Conservation (phyloP, 2,888 invertebrate species). For the Asteroscopus sphinx region DNA sequence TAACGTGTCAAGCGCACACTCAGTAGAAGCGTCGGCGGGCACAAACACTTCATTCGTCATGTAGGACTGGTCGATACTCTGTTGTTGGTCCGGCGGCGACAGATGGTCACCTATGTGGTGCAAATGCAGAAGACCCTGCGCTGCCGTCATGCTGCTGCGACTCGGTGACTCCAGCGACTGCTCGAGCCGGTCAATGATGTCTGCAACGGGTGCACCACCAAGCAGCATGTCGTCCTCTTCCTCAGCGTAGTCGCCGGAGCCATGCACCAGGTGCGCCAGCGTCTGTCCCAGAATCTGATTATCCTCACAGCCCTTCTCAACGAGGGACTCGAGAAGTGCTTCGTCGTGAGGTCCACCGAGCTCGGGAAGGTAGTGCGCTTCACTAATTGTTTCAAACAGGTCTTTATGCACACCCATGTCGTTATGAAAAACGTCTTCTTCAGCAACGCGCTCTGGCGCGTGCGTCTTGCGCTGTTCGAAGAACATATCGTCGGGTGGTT, state of each 20-base stretch:
- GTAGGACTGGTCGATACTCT: slow-evolving; percentile 80
- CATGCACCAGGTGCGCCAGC: slow-evolving; percentile 79
- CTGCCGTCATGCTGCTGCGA: slow-evolving; percentile 82
- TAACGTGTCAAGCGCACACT: slow-evolving; percentile 72
- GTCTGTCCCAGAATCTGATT: slow-evolving; percentile 87
- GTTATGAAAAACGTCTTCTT: slow-evolving; percentile 73
- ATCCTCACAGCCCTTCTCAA: slow-evolving; percentile 91
- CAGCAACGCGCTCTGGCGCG: slow-evolving; percentile 64
- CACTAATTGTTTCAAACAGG: slow-evolving; percentile 86
- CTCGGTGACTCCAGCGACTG: slow-evolving; percentile 90
- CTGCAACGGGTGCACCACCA: slow-evolving; percentile 86
- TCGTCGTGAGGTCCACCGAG: slow-evolving; percentile 85
- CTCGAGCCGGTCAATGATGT: slow-evolving; percentile 91
- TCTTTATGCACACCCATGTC: slow-evolving; percentile 83
- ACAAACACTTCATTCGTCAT: slow-evolving; percentile 75
- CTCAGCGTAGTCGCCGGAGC: slow-evolving; percentile 82
- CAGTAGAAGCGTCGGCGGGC: slow-evolving; percentile 65
- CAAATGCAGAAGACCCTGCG: slow-evolving; percentile 82
- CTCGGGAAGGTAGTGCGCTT: slow-evolving; percentile 85
- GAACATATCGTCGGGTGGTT: slow-evolving; percentile 77
- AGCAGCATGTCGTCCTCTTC: slow-evolving; percentile 86
- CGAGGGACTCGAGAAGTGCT: slow-evolving; percentile 90
- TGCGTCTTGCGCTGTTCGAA: slow-evolving; percentile 75
- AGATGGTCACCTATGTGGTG: slow-evolving; percentile 80
- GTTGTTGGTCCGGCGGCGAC: slow-evolving; percentile 71